Evolutionary conservation across 2,797 vertebrate genomes (phyloP).

Genomic region (Pampus argenteus): DNA sequence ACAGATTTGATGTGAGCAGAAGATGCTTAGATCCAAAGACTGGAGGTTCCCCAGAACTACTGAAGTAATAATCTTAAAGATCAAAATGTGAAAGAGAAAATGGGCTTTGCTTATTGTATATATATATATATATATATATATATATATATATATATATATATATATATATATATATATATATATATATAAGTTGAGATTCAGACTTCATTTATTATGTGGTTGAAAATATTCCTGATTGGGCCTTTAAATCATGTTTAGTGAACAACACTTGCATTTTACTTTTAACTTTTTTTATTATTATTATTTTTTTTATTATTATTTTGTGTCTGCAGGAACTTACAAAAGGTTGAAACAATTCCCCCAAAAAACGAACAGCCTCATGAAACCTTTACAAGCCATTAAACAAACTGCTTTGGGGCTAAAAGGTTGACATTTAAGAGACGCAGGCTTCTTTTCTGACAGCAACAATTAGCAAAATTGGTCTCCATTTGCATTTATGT

Average conservation of each 20-base stretch:
- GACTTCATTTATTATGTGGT: neutral
- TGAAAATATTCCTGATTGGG: neutral
- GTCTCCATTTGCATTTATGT: conserved; percentile 48
- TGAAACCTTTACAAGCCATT: conserved; percentile 54
- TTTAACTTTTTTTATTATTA: conserved; percentile 11
- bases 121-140: too few species aligned
- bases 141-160: too few species aligned
- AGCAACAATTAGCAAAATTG: conserved; percentile 56
- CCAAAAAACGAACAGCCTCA: neutral
- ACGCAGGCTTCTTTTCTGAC: conserved; percentile 30
- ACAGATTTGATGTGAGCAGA: too few species aligned
- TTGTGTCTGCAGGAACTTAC: neutral
- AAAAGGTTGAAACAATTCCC: conserved; percentile 5
- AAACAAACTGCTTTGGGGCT: conserved; percentile 27
- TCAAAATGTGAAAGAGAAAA: too few species aligned
- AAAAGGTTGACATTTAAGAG: conserved; percentile 43
- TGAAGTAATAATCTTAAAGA: too few species aligned
- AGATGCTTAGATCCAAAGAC: too few species aligned
- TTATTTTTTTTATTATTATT: too few species aligned
- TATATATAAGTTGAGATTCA: too few species aligned
- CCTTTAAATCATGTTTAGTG: neutral
- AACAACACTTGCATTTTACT: conserved; percentile 18
- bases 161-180: too few species aligned
- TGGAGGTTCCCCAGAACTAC: too few species aligned
- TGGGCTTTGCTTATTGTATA: neutral